Base-by-base conservation (phyloP, 2,888 invertebrate species). In the Rhimphoctona megacephalus region DNA sequence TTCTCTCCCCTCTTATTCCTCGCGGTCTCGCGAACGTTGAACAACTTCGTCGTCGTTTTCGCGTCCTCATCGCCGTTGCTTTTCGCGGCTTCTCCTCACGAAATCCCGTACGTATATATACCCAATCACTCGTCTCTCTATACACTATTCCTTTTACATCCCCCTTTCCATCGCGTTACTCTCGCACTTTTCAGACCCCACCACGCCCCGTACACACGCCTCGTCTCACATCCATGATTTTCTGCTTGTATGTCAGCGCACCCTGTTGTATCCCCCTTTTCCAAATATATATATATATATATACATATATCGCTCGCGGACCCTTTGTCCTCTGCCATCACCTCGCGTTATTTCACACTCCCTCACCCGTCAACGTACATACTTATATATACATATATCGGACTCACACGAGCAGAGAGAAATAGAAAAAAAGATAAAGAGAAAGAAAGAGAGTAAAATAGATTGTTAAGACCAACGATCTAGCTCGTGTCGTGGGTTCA, bases 311-410 rank as follows among this genome's bases (percentile, higher is more conserved):
- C 73, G 89, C 90, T 88, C 91, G 90, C 93, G 91, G 91, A 92
- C 91, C 93, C 93, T 93, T 93, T 93, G 93, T 93, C 93, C 93
- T 92, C 92, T 91, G 91, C 91, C 93, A 92, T 93, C 92, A 88
- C 90, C 92, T 93, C 93, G 93, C 93, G 93, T 92, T 93, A 93
- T 93, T 93, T 94, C 93, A 91, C 94, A 92, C 93, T 92, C 92
- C 90, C 91, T 90, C 90, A 88, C 88, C 74, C 87, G 33, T 78
- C 83, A 54, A 83, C 86, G 87, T 87, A 85, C 84, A 78, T 81
- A 39, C 73, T 81, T 79, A 39, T 54, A 72, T 61, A 66, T 61
- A 61, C 57, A 25, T 9, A 57, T 25, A 25, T 4, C 57, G 11
- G 57, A 61, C 80, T 54, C 81, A 73, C 66, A 83, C 80, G 86